Percentiles rank a stretch among this genome's conserved stretches.
Evolutionary conservation across 2,797 vertebrate species (phyloP).

Genomic region (Lithobates sylvaticus): DNA sequence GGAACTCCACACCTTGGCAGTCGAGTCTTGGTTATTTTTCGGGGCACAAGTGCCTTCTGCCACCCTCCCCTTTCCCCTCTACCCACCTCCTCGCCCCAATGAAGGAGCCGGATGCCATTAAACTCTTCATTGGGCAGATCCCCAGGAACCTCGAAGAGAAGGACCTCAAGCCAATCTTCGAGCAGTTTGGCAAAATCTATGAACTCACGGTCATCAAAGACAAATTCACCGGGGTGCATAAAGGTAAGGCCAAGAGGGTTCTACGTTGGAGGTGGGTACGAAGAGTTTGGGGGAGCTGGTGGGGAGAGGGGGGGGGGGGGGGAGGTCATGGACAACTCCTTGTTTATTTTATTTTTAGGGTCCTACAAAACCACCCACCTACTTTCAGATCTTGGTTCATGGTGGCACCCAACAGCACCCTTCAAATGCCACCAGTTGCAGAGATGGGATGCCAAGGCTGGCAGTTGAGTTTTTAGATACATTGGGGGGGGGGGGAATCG

Average conservation of each 20-base stretch:
- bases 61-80: constrained; percentile 33
- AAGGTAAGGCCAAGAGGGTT: constrained; percentile 82
- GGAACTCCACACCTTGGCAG: neutral
- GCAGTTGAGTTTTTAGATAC: neutral
- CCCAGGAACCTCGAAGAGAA: constrained; percentile 97
- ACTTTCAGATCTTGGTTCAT: too few relatives aligned
- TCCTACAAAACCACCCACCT: too few relatives aligned
- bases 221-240: constrained; percentile 98
- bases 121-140: constrained; percentile 99
- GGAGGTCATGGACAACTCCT: too few relatives aligned
- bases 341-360: too few relatives aligned
- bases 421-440: too few relatives aligned
- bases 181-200: constrained; percentile 99
- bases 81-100: constrained; percentile 81
- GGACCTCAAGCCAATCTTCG: constrained; percentile 97
- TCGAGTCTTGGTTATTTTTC: constrained; percentile 6
- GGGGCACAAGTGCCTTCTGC: constrained; percentile 43
- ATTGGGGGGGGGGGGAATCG: neutral
- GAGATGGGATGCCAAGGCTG: neutral
- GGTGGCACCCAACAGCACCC: too few relatives aligned
- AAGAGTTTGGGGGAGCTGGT: neutral
- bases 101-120: constrained; percentile 99
- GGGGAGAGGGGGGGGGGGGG: too few relatives aligned
- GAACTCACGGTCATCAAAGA: constrained; percentile 99
- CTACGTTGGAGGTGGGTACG: neutral